These are phyloP conservation scores for Burhinus oedicnemus DNA, from an alignment of 2,113 vertebrate species.

Conservation along the genomic window DNA sequence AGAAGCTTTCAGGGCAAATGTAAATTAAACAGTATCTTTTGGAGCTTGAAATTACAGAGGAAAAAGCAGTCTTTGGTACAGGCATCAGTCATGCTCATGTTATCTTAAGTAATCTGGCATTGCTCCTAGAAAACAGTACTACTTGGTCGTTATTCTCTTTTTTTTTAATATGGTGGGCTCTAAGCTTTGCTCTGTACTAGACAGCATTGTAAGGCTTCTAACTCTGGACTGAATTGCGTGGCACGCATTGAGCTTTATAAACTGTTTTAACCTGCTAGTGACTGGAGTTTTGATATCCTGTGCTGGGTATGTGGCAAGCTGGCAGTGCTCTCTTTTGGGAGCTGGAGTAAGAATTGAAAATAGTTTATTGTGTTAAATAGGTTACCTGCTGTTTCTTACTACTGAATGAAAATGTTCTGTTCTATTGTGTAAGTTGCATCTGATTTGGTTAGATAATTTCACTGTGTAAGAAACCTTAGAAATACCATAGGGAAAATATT, in stretches of 20 bases:
- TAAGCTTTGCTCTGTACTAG: background rate
- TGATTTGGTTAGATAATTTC: background rate
- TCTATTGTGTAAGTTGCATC: background rate
- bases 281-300: background rate
- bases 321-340: background rate
- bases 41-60: background rate
- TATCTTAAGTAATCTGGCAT: background rate
- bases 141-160: background rate
- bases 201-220: background rate
- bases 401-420: background rate
- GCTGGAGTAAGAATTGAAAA: background rate
- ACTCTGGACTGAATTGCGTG: background rate
- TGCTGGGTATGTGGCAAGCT: background rate
- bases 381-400: background rate
- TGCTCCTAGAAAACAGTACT: background rate
- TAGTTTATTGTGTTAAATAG: background rate
- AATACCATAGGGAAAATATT: background rate
- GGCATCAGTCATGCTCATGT: background rate
- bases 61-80: background rate
- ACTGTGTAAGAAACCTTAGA: background rate
- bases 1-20: background rate
- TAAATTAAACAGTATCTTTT: background rate
- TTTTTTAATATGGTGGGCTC: background rate
- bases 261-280: background rate
- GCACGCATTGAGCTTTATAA: background rate